Evolutionary conservation across 2,888 invertebrate species (phyloP), one percentile per base, ranked within the genome.

Genomic region (Caenorhabditis drosophilae): DNA sequence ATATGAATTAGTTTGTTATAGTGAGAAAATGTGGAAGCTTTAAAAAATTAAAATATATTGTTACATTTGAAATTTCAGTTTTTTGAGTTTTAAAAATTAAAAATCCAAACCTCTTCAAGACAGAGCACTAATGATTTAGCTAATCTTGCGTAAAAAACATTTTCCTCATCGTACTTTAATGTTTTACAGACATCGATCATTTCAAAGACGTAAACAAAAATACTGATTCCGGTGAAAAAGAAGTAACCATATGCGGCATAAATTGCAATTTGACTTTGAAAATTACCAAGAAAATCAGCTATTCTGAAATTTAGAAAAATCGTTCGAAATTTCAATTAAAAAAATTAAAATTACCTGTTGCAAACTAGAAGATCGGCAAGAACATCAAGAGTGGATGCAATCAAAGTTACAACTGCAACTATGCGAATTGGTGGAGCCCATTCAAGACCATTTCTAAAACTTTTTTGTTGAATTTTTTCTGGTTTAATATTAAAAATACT

Each of bases 51-150:
- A n/a, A n/a, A n/a, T n/a, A n/a, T n/a, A n/a, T n/a, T n/a, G n/a
- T n/a, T n/a, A n/a, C n/a, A n/a, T n/a, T n/a, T n/a, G n/a, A n/a
- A n/a, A n/a, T n/a, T n/a, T n/a, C n/a, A n/a, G n/a, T n/a, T n/a
- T n/a, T n/a, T n/a, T n/a, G n/a, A n/a, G n/a, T n/a, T n/a, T n/a
- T n/a, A n/a, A n/a, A n/a, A n/a, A n/a, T n/a, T n/a, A n/a, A n/a
- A n/a, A n/a, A n/a, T n/a, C n/a, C n/a, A n/a, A n/a, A 80, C 81
- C 74, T 83, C 83, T 68, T 83, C 83, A 34, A 77, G 64, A 26
- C 76, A 76, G 15, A 83, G 69, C 40, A 83, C 82, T 61, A 83
- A 27, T 1, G 81, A 81, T 48, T 83, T 83, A 46, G 82, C 82
- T n/a, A 83, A 57, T n/a, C 82, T 68, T 0, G 83, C 81, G 53